Conservation (phyloP, 2,888 invertebrate species). For the Apodemia zela region DNA sequence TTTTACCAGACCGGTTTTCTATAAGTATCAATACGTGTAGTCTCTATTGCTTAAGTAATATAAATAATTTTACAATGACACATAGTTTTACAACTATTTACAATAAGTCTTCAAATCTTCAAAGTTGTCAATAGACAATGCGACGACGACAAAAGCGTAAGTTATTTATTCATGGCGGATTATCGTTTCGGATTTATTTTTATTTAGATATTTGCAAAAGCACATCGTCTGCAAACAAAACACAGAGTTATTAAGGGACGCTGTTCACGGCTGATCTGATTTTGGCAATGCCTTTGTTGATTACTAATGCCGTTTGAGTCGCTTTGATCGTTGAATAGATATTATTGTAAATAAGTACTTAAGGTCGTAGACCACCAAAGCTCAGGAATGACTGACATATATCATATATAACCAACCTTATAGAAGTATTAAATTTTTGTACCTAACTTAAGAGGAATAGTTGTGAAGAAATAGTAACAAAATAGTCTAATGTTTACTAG, state of each 20-base stretch:
- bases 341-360: conserved; percentile 57
- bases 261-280: conserved; percentile 61
- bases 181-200: conserved; percentile 56
- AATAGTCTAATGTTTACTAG: too few species aligned
- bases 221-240: conserved; percentile 54
- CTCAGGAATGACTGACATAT: conserved; percentile 18
- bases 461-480: too few species aligned
- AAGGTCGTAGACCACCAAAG: conserved; percentile 47
- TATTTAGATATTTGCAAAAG: conserved; percentile 56
- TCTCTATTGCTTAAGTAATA: neutral
- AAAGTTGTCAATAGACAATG: conserved; percentile 69
- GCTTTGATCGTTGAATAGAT: conserved; percentile 43
- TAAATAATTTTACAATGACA: neutral
- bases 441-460: too few species aligned
- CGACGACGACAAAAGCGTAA: conserved; percentile 68
- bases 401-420: neutral
- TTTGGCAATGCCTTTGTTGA: conserved; percentile 55
- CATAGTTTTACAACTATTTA: neutral
- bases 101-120: conserved; percentile 33
- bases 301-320: conserved; percentile 55
- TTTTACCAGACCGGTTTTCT: neutral
- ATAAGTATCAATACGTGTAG: neutral
- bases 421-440: neutral
- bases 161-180: conserved; percentile 77
- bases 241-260: conserved; percentile 56